Evolutionary conservation across 1,140 invertebrate species (phyloP), one percentile per base, ranked within the genome.

Genomic region (Listronotus oregonensis): DNA sequence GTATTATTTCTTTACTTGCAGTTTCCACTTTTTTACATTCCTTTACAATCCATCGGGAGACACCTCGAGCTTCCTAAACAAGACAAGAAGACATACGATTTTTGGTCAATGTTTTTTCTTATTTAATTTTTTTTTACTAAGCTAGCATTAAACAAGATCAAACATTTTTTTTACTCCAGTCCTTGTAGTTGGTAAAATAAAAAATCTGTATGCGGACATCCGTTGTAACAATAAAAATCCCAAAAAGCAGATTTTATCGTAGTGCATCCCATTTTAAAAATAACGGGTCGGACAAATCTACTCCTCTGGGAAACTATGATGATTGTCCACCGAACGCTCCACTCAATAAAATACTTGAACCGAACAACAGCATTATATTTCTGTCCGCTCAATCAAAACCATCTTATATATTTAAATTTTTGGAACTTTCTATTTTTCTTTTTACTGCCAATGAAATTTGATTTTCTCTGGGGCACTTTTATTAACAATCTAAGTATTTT

Each of bases 371-470:
- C 63, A 65, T 66, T 60, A 60, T 27, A 17, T 52, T 66, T 46
- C 40, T 8, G 42, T 46, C 21, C 64, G 47, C 40, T 40, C 64
- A 34, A 52, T 57, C 64, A 66, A 65, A 66, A 51, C 32, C 58
- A 46, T 58, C 56, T 66, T 66, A 66, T 66, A 60, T 66, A 66
- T 66, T 66, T 66, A 66, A 66, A 66, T 66, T 66, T 66, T 46
- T 59, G 60, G 64, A 66, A 51, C 40, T 39, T 61, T 46, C 58
- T 61, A 66, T 66, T 58, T 66, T 66, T 66, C 64, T 47, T 55
- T 66, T 60, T 61, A 61, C 64, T 60, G 57, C 43, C 64, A 55
- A 60, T 57, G 55, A 66, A 58, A 57, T 60, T 66, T 66, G 54
- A 61, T 50, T 58, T 59, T 56, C 49, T 32, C 46, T 11, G 43